A percentile compares a stretch with the other conserved stretches of the same genome.
Evolutionary conservation across 2,888 invertebrate genomes (phyloP).

Genomic region (Spialia ferax): DNA sequence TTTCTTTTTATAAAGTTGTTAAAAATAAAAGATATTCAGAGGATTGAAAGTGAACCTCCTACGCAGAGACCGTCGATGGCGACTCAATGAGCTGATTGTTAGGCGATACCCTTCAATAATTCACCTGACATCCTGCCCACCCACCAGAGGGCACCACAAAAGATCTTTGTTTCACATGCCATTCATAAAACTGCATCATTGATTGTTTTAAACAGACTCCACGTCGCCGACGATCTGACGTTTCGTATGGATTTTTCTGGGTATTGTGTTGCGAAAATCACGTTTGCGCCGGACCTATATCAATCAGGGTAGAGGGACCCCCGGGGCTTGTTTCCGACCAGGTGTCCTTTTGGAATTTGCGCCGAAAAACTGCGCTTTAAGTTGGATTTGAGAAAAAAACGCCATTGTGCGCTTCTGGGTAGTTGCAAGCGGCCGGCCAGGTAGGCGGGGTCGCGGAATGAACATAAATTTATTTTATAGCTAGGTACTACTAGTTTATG

Average conservation of each 20-base stretch:
- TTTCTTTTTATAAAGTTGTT: conserved; percentile 12
- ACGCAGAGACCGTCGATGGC: conserved; percentile 33
- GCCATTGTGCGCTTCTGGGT: conserved; percentile 81
- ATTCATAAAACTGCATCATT: conserved; percentile 82
- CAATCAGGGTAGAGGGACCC: conserved; percentile 78
- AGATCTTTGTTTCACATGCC: conserved; percentile 77
- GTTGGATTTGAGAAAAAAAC: conserved; percentile 66
- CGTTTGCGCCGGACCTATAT: conserved; percentile 76
- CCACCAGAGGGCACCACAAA: conserved; percentile 61
- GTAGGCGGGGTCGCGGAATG: conserved; percentile 59
- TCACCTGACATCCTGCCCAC: conserved; percentile 73
- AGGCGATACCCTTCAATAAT: conserved; percentile 58
- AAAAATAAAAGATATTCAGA: conserved; percentile 22
- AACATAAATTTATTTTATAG: conserved; percentile 36
- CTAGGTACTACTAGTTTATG: too few relatives aligned
- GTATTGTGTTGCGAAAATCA: conserved; percentile 69
- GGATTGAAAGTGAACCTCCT: conserved; percentile 14
- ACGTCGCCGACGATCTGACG: conserved; percentile 73
- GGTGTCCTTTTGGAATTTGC: conserved; percentile 84
- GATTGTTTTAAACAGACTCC: conserved; percentile 85
- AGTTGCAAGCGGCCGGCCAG: conserved; percentile 65
- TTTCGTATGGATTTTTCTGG: conserved; percentile 61
- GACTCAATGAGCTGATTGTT: conserved; percentile 49
- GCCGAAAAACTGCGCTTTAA: conserved; percentile 81
- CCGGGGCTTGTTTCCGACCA: conserved; percentile 85